Conservation (phyloP, 2,797 vertebrate species). For the Characodon lateralis region DNA sequence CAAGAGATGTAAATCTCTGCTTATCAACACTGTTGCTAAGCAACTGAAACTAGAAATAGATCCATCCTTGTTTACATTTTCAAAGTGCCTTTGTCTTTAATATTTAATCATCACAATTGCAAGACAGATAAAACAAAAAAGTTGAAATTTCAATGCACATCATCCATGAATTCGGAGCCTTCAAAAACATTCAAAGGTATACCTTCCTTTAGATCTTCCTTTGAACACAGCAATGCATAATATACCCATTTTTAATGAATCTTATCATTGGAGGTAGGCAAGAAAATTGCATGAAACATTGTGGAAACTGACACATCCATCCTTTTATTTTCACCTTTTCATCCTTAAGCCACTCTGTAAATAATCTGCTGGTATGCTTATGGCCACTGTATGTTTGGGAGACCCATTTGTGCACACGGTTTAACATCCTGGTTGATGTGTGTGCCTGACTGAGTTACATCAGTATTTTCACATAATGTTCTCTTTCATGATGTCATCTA, state of each 20-base stretch:
- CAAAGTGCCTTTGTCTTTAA: conserved; percentile 2
- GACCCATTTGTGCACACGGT: neutral
- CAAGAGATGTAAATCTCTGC: conserved; percentile 1
- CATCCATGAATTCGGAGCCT: neutral
- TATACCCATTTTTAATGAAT: neutral
- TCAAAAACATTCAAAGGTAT: neutral
- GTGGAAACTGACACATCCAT: conserved; percentile 5
- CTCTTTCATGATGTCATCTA: neutral
- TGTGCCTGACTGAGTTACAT: neutral
- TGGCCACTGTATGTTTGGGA: neutral
- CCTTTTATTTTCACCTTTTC: conserved; percentile 21
- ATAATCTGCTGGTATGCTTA: no score
- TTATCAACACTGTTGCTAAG: conserved; percentile 22
- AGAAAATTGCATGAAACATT: conserved; percentile 17
- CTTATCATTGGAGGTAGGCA: conserved; percentile 12
- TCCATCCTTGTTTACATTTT: neutral
- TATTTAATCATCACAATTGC: conserved; percentile 1
- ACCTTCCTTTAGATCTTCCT: conserved; percentile 6
- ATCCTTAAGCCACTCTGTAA: conserved; percentile 13
- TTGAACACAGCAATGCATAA: neutral
- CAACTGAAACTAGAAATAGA: conserved; percentile 24
- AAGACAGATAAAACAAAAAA: neutral
- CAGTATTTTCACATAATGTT: neutral
- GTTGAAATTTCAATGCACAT: neutral
- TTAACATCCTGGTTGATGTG: neutral